These are phyloP conservation scores for Drosophila subsilvestris DNA, from an alignment of 2,888 invertebrate species.

Conservation along the genomic window DNA sequence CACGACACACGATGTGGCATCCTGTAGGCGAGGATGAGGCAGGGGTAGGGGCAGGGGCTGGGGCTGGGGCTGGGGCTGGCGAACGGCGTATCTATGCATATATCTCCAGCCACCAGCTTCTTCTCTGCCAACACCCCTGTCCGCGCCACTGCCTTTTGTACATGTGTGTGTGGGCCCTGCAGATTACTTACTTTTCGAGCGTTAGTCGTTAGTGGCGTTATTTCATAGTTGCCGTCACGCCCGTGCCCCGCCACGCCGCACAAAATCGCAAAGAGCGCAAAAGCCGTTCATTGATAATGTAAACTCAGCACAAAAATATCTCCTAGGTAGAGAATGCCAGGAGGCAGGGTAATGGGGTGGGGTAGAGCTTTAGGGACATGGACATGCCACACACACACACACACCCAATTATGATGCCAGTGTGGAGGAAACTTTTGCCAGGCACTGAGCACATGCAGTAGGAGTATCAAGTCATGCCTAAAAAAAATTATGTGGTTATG, in stretches of 20 bases:
- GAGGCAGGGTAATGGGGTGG: background rate
- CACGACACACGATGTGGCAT: slow-evolving; percentile 38
- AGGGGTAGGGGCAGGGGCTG: background rate
- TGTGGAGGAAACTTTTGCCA: slow-evolving; percentile 64
- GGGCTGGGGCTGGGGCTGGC: slow-evolving; percentile 40
- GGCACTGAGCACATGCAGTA: too few relatives aligned
- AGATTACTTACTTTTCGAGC: slow-evolving; percentile 79
- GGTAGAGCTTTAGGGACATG: background rate
- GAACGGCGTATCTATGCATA: slow-evolving; percentile 71
- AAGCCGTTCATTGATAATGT: slow-evolving; percentile 80
- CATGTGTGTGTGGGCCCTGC: slow-evolving; percentile 44
- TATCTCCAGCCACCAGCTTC: slow-evolving; percentile 36
- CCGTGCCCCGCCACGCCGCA: slow-evolving; percentile 54
- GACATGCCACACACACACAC: background rate
- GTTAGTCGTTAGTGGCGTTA: slow-evolving; percentile 79
- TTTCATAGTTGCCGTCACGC: slow-evolving; percentile 77
- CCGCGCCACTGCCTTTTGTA: background rate
- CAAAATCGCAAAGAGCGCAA: slow-evolving; percentile 74
- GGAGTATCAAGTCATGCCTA: slow-evolving; percentile 71
- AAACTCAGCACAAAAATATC: slow-evolving; percentile 80
- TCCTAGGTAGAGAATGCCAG: slow-evolving; percentile 30
- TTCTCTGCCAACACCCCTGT: slow-evolving; percentile 15
- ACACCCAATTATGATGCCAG: slow-evolving; percentile 63
- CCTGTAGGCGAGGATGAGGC: slow-evolving; percentile 10
- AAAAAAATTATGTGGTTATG: slow-evolving; percentile 78